phyloP scores from a whole-genome alignment of 1,140 invertebrate species.

The Battus philenor region DNA sequence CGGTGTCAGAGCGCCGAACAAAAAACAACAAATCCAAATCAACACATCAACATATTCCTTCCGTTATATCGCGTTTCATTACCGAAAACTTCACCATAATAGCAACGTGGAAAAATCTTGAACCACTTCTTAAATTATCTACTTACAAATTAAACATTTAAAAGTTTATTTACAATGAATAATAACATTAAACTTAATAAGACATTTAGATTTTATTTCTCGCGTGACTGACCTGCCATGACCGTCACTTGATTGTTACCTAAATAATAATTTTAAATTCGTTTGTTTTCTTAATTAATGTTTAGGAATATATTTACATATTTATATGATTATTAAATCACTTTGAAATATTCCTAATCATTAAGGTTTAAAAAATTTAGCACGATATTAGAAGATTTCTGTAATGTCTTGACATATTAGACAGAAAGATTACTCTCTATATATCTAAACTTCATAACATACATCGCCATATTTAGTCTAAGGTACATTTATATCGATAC shows the following conservation, averaged over 20 bases:
- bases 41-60: constrained; percentile 8
- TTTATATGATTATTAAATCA: too few species aligned
- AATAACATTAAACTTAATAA: constrained; percentile 30
- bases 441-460: too few species aligned
- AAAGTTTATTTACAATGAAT: constrained; percentile 30
- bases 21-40: constrained; percentile 6
- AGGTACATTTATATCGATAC: too few species aligned
- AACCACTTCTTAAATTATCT: constrained; percentile 5
- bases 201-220: constrained; percentile 52
- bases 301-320: too few species aligned
- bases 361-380: too few species aligned
- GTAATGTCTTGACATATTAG: too few species aligned
- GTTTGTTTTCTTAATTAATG: too few species aligned
- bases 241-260: constrained; percentile 36
- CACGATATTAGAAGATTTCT: too few species aligned
- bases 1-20: constrained; percentile 2
- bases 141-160: constrained; percentile 1
- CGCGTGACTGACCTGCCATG: constrained; percentile 47
- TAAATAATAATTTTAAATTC: too few species aligned
- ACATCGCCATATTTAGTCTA: too few species aligned
- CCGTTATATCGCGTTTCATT: not conserved
- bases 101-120: not conserved
- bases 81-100: constrained; percentile 2
- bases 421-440: too few species aligned
- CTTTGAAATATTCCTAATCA: too few species aligned